Base-by-base conservation (phyloP, 2,113 vertebrate genomes). In the Lagenorhynchus albirostris region DNA sequence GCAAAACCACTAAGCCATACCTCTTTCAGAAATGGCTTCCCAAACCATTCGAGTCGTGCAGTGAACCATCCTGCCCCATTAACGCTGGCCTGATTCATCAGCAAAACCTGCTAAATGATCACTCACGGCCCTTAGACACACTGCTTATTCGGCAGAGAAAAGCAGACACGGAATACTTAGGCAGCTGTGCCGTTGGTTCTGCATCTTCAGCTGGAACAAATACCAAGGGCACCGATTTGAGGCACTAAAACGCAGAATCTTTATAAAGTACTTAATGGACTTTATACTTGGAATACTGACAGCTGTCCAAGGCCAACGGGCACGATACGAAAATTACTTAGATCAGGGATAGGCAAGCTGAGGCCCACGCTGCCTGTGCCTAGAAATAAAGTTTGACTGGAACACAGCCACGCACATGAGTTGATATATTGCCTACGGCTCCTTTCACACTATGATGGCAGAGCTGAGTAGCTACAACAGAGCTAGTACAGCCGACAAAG, bases 381-480 rank as follows among this genome's bases (percentile, higher is more conserved):
- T 60, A 23, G 11, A 50, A 38, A 63, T 47, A 14, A 77, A 93
- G 53, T 58, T 79, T 67, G 50, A 73, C 0, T 4, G 33, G 33
- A 26, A 55, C 14, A 47, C 33, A 47, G 47, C 25, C 33, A 4
- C 1, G 5, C 44, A 25, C 44, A 4, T 4, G 47, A 17, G 44
- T 5, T 36, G 36, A 25, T 7, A 2, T 3, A 12, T 1, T 6
- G 1, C 7, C 50, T 67, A 1, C 1, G 15, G 29, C 41, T 55
- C 29, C 12, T 65, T 31, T 44, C 29, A 33, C 0, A 6, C 2
- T 3, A 0, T 20, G 2, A 47, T 1, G 3, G 29, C 6, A 25
- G 17, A n/a, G 63, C 1, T 5, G n/a, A 58, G 58, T 7, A 5
- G 4, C 0, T 7, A 2, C 25, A 21, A 65, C 10, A 15, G 44